A percentile compares a stretch with the other conserved stretches of the same genome.
Evolutionary conservation across 2,888 invertebrate genomes (phyloP).

Genomic region (Parascotia fuliginaria): DNA sequence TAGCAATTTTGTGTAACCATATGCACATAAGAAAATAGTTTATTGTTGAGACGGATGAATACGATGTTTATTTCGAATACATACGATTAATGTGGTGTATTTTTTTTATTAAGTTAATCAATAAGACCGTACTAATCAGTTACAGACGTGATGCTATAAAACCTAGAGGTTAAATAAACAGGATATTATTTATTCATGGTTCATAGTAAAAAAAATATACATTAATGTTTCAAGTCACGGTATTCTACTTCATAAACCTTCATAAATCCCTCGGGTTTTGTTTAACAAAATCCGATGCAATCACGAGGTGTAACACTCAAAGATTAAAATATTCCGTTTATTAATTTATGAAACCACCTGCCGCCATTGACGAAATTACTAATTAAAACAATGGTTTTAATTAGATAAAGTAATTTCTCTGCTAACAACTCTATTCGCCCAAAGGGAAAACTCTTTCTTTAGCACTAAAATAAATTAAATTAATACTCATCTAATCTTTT

Average conservation of each 20-base stretch:
- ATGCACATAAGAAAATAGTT: too few species aligned
- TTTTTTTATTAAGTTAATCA: too few species aligned
- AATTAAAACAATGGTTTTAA: constrained; percentile 54
- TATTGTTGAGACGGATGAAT: too few species aligned
- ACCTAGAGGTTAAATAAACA: too few species aligned
- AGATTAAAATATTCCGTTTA: constrained; percentile 40
- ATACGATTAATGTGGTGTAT: too few species aligned
- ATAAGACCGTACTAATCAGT: too few species aligned
- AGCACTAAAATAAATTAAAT: constrained; percentile 44
- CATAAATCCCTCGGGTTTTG: constrained; percentile 8
- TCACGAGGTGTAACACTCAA: constrained; percentile 34
- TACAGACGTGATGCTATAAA: too few species aligned
- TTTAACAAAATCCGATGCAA: constrained; percentile 20
- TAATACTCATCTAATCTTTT: constrained; percentile 27
- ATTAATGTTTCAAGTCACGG: constrained; percentile 6
- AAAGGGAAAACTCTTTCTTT: constrained; percentile 34
- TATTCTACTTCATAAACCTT: constrained; percentile 6
- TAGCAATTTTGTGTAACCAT: too few species aligned
- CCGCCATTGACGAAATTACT: constrained; percentile 36
- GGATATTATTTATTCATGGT: not conserved
- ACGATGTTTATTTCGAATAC: too few species aligned
- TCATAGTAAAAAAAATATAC: not conserved
- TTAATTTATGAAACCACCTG: constrained; percentile 26
- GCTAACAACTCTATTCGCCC: constrained; percentile 34
- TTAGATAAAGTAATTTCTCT: constrained; percentile 41